Conservation (phyloP, 2,113 vertebrate species). For the Hippocampus guttulatus region DNA sequence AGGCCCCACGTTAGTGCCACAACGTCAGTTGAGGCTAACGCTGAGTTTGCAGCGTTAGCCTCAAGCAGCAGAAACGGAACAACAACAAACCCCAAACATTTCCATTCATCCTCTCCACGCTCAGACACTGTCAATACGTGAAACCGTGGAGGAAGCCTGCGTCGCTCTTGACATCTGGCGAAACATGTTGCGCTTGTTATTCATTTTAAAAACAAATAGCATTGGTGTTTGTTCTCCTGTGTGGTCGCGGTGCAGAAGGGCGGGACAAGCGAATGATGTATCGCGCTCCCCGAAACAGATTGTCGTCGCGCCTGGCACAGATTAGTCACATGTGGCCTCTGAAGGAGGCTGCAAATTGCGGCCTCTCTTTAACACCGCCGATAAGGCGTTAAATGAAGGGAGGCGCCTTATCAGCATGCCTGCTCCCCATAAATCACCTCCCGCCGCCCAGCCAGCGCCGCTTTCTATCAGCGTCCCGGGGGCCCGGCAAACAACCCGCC, state of each 20-base stretch:
- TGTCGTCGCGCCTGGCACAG: constrained; percentile 74
- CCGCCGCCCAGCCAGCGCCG: constrained; percentile 65
- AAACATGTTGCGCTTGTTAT: neutral
- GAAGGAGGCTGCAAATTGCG: constrained; percentile 81
- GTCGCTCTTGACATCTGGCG: neutral
- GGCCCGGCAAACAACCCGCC: constrained; percentile 57
- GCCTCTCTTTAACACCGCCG: constrained; percentile 75
- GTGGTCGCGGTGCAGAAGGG: neutral
- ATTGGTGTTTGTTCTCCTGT: neutral
- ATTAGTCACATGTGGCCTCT: constrained; percentile 80
- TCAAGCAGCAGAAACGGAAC: too few relatives aligned
- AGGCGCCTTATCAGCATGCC: constrained; percentile 73
- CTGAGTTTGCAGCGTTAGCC: too few relatives aligned
- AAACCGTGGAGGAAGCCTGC: neutral
- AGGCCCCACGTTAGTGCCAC: too few relatives aligned
- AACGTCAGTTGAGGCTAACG: too few relatives aligned
- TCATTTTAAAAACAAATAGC: neutral
- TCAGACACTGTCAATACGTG: too few relatives aligned
- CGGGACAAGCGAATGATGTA: constrained; percentile 75
- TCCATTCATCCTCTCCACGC: too few relatives aligned
- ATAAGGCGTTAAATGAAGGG: constrained; percentile 81
- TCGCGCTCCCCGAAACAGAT: constrained; percentile 44
- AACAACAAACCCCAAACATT: too few relatives aligned
- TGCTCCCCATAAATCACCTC: constrained; percentile 79
- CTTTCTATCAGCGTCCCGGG: constrained; percentile 75